These are phyloP conservation scores for Astreopora myriophthalma DNA, from an alignment of 64 coral and sea anemone species.

Conservation along the genomic window DNA sequence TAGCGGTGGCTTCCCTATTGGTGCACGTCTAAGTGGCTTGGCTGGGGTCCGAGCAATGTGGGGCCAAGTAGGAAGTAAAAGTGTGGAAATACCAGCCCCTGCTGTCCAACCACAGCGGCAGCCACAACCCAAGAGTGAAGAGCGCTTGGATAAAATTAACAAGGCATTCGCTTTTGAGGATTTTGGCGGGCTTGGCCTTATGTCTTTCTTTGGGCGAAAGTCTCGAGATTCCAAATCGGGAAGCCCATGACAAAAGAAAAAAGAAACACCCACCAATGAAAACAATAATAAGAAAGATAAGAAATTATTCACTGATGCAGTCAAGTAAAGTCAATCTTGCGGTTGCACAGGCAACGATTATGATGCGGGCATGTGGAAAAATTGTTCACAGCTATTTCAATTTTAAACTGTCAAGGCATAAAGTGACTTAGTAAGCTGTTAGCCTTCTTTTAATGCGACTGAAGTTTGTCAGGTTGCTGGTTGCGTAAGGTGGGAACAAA, in stretches of 20 bases:
- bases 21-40: constrained; percentile 68
- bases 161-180: constrained; percentile 90
- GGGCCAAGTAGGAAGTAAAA: constrained; percentile 38
- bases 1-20: constrained; percentile 50
- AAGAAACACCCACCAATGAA: background rate
- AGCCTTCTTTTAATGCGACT: too few species aligned
- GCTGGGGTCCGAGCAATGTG: constrained; percentile 86
- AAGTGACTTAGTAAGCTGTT: too few species aligned
- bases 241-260: background rate
- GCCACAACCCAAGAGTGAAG: constrained; percentile 35
- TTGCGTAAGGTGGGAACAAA: too few species aligned
- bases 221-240: background rate
- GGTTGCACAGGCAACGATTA: too few species aligned
- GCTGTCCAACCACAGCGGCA: constrained; percentile 11
- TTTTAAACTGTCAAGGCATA: too few species aligned
- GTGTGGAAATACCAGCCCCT: constrained; percentile 29
- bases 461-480: too few species aligned
- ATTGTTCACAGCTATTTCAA: too few species aligned
- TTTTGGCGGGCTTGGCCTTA: constrained; percentile 83
- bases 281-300: background rate
- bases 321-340: too few species aligned
- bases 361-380: too few species aligned
- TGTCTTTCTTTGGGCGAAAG: constrained; percentile 91
- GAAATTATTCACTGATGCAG: background rate
- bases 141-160: constrained; percentile 84